These are phyloP conservation scores for Corythoichthys haematopterus DNA, from an alignment of 2,113 vertebrate species.

Conservation along the genomic window DNA sequence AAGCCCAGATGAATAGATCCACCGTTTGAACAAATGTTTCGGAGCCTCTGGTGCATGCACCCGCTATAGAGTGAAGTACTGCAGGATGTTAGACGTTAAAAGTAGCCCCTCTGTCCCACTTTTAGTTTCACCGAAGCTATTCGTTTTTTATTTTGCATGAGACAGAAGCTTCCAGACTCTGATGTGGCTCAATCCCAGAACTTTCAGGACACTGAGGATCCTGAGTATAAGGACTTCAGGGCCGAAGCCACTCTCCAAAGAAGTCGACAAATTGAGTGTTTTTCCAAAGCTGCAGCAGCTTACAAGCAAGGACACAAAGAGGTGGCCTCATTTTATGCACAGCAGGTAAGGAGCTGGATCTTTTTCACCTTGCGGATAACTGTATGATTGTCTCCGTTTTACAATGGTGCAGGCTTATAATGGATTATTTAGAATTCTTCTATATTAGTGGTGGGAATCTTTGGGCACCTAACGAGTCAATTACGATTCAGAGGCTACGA, in stretches of 20 bases:
- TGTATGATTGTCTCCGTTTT: neutral
- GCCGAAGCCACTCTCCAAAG: constrained; percentile 87
- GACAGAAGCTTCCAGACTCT: constrained; percentile 24
- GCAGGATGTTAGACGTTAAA: neutral
- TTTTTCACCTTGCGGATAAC: neutral
- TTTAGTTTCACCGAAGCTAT: neutral
- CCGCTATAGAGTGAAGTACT: neutral
- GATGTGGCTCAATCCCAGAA: neutral
- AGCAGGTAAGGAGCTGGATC: constrained; percentile 74
- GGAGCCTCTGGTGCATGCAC: neutral
- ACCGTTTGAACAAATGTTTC: neutral
- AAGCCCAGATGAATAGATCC: neutral
- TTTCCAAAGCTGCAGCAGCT: constrained; percentile 87
- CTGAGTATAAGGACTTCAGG: constrained; percentile 87
- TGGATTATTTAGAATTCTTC: neutral
- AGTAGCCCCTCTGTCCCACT: neutral
- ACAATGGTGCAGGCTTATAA: neutral
- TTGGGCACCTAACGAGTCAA: too few species aligned
- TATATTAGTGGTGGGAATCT: too few species aligned
- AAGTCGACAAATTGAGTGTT: constrained; percentile 80
- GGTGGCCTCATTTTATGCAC: constrained; percentile 90
- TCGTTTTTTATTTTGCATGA: constrained; percentile 23
- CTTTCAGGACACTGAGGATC: constrained; percentile 86
- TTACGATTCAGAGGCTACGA: too few species aligned
- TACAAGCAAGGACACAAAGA: constrained; percentile 82